phyloP scores from a whole-genome alignment of 2,113 vertebrate species.

The Cyprinodon variegatus region DNA sequence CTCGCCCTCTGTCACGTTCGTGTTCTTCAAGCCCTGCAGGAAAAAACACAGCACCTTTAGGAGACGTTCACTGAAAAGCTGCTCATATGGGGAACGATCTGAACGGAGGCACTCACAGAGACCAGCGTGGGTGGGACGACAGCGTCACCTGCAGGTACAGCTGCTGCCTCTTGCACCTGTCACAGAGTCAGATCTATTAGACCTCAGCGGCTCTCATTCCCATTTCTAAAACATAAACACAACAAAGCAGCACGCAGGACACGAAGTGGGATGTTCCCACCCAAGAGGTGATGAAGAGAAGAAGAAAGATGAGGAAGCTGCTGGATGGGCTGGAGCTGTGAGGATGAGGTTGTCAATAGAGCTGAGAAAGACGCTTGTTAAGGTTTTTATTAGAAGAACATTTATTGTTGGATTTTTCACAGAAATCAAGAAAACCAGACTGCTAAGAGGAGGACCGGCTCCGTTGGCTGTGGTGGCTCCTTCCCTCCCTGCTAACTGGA shows the following conservation, averaged over 20 bases:
- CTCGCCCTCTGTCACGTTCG: constrained; percentile 93
- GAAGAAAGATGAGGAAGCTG: constrained; percentile 8
- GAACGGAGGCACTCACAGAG: constrained; percentile 62
- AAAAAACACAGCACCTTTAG: not conserved
- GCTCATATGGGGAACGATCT: too few species aligned
- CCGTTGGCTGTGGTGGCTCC: not conserved
- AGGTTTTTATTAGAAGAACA: constrained; percentile 3
- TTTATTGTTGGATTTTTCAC: constrained; percentile 44
- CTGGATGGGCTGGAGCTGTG: constrained; percentile 23
- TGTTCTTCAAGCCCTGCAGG: constrained; percentile 87
- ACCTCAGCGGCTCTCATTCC: not conserved
- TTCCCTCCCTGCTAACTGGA: not conserved
- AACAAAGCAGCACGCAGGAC: constrained; percentile 8
- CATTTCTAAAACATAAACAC: not conserved
- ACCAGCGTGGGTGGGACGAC: constrained; percentile 73
- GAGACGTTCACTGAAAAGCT: rapidly evolving
- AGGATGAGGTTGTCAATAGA: constrained; percentile 33
- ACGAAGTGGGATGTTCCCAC: not conserved
- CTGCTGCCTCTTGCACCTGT: constrained; percentile 67
- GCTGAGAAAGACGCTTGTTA: constrained; percentile 8
- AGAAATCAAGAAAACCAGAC: constrained; percentile 64
- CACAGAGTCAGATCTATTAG: constrained; percentile 9
- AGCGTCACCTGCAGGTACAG: constrained; percentile 47
- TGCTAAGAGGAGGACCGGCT: not conserved
- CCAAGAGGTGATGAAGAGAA: not conserved